phyloP scores from a whole-genome alignment of 2,888 invertebrate genomes.

The Lapara coniferarum region DNA sequence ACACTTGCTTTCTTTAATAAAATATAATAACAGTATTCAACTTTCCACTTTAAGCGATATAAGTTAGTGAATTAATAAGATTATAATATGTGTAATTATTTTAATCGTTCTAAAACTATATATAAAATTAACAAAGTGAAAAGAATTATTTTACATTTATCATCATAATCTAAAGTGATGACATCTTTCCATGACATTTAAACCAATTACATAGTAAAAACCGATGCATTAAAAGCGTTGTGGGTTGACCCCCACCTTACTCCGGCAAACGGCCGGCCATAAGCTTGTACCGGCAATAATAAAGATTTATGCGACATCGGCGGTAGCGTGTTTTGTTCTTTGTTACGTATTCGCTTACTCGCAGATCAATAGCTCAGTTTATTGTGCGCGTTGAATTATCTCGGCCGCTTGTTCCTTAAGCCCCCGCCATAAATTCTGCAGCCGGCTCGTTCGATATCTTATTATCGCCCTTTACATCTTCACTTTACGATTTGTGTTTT shows the following conservation, averaged over 20 bases:
- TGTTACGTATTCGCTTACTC: constrained; percentile 81
- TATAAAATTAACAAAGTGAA: too few relatives aligned
- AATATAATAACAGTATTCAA: too few relatives aligned
- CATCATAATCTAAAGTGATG: too few relatives aligned
- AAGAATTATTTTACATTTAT: too few relatives aligned
- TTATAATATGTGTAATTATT: too few relatives aligned
- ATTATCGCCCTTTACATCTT: constrained; percentile 75
- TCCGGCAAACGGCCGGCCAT: constrained; percentile 68
- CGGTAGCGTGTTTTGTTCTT: constrained; percentile 82
- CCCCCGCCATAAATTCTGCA: constrained; percentile 68
- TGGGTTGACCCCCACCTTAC: constrained; percentile 4
- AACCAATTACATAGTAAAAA: neutral
- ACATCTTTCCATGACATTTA: neutral
- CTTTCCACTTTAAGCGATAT: too few relatives aligned
- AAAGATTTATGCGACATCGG: constrained; percentile 83
- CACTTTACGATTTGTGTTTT: constrained; percentile 58
- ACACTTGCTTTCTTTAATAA: too few relatives aligned
- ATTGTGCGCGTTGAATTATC: constrained; percentile 77
- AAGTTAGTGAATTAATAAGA: too few relatives aligned
- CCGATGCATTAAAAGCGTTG: neutral
- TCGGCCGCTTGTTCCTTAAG: constrained; percentile 68
- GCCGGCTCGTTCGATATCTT: constrained; percentile 67
- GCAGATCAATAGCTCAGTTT: constrained; percentile 81
- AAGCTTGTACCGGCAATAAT: constrained; percentile 83
- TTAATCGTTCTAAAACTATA: too few relatives aligned